Evolutionary conservation across 2,888 invertebrate species (phyloP).

Genomic region (Ennomos erosarius): DNA sequence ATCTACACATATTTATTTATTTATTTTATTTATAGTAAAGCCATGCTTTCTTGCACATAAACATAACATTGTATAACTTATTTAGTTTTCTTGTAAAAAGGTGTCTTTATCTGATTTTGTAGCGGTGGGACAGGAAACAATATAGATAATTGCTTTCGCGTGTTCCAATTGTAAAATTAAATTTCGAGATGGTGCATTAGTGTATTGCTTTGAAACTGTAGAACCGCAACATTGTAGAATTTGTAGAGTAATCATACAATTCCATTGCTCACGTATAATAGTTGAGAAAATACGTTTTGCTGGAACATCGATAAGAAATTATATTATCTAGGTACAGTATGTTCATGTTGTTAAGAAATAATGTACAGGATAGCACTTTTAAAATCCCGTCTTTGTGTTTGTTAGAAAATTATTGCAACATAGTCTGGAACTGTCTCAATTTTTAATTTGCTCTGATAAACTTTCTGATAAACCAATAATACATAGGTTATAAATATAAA

Average conservation of each 20-base stretch:
- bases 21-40: no score
- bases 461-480: no score
- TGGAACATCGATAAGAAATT: no score
- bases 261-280: constrained; percentile 18
- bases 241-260: constrained; percentile 31
- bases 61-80: constrained; percentile 7
- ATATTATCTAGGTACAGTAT: no score
- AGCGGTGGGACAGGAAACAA: constrained; percentile 30
- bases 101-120: constrained; percentile 20
- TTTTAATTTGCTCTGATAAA: no score
- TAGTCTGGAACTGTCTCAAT: no score
- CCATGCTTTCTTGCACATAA: not conserved
- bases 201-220: constrained; percentile 48
- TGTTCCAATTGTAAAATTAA: constrained; percentile 49
- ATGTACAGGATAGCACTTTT: no score
- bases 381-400: no score
- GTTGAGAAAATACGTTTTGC: not conserved
- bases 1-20: no score
- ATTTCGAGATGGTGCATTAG: constrained; percentile 54
- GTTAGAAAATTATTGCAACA: no score
- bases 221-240: constrained; percentile 13
- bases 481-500: no score
- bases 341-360: no score
- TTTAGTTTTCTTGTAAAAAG: constrained; percentile 10
- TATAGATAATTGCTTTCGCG: constrained; percentile 45